These are phyloP conservation scores for Cossypha dichroa DNA, from an alignment of 2,797 vertebrate species.

Conservation along the genomic window DNA sequence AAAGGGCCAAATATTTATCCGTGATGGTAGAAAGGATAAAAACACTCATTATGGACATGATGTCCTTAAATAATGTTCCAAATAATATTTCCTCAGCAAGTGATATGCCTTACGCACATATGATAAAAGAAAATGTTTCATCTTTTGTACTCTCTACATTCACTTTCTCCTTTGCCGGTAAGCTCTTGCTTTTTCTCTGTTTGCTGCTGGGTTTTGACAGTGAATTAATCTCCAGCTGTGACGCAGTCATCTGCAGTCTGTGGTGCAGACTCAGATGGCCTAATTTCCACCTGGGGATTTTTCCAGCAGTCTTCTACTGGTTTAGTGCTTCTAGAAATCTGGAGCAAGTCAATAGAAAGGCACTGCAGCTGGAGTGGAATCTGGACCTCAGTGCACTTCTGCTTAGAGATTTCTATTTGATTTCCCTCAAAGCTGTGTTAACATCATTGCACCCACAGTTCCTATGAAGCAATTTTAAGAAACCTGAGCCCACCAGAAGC, in stretches of 20 bases:
- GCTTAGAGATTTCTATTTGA: not conserved
- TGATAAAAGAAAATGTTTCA: not conserved
- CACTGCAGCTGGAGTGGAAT: not conserved
- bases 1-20: not conserved
- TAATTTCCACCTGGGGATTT: not conserved
- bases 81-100: not conserved
- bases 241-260: not conserved
- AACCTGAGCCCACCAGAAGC: not conserved
- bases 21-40: not conserved
- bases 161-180: not conserved
- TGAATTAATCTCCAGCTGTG: not conserved
- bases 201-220: not conserved
- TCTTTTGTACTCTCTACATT: not conserved
- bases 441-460: not conserved
- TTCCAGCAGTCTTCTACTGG: not conserved
- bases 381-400: not conserved
- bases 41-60: not conserved
- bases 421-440: not conserved
- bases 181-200: not conserved
- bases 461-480: not conserved
- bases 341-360: not conserved
- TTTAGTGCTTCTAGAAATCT: not conserved
- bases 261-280: not conserved
- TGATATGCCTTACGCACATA: not conserved
- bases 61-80: fast-evolving